Evolutionary conservation across 2,888 invertebrate genomes (phyloP).

Genomic region (Thereva nobilitata): DNA sequence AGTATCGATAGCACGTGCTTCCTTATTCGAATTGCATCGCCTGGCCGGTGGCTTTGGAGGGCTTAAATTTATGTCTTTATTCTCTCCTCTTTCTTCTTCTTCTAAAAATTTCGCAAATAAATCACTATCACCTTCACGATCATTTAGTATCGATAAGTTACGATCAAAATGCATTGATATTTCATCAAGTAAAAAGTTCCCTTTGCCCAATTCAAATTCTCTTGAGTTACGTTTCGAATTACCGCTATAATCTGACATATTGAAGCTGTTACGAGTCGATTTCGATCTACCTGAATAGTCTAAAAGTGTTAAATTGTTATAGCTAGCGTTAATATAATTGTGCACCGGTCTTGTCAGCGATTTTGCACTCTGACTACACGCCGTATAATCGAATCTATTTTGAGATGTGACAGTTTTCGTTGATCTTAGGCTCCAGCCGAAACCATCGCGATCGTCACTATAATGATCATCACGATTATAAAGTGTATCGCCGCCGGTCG

Average conservation of each 20-base stretch:
- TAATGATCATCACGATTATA: slow-evolving; percentile 36
- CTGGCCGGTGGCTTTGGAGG: slow-evolving; percentile 43
- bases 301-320: slow-evolving; percentile 65
- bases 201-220: slow-evolving; percentile 53
- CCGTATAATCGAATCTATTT: slow-evolving; percentile 36
- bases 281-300: slow-evolving; percentile 60
- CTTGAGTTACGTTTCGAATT: slow-evolving; percentile 39
- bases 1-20: neutral
- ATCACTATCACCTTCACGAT: slow-evolving; percentile 57
- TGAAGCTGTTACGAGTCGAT: slow-evolving; percentile 41
- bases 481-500: slow-evolving; percentile 56
- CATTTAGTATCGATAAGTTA: slow-evolving; percentile 63
- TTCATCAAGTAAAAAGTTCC: slow-evolving; percentile 59
- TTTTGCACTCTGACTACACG: slow-evolving; percentile 25
- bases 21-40: slow-evolving; percentile 20
- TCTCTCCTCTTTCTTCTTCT: slow-evolving; percentile 2
- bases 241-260: slow-evolving; percentile 41
- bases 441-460: slow-evolving; percentile 31
- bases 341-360: slow-evolving; percentile 32
- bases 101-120: slow-evolving; percentile 43
- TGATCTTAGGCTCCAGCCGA: slow-evolving; percentile 37
- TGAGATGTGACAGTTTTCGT: slow-evolving; percentile 47
- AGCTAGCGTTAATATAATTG: slow-evolving; percentile 63
- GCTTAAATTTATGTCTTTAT: neutral
- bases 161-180: slow-evolving; percentile 62